Evolutionary conservation across 2,113 vertebrate species (phyloP).

Genomic region (Lampris megalopsis): DNA sequence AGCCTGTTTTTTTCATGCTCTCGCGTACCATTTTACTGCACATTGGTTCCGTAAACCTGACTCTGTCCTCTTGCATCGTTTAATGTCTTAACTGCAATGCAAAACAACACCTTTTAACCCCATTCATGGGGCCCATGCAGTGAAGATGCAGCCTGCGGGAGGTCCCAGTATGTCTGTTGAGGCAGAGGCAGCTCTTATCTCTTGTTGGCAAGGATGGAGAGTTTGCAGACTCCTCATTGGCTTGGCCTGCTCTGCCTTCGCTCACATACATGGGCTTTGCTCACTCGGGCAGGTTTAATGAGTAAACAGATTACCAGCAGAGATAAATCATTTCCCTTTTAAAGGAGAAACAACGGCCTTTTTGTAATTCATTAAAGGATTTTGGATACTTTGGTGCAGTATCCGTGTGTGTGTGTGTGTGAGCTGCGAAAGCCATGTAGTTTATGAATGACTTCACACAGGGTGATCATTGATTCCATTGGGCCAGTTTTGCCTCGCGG

Average conservation of each 20-base stretch:
- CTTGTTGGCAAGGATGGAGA: no score
- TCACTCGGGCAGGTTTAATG: conserved; percentile 12
- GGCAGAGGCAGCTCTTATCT: no score
- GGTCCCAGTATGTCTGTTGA: not conserved
- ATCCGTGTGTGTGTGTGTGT: not conserved
- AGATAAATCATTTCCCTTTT: conserved; percentile 1
- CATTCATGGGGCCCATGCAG: not conserved
- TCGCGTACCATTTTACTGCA: conserved; percentile 22
- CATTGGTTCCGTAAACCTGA: conserved; percentile 4
- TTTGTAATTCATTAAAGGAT: not conserved
- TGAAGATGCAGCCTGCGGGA: not conserved
- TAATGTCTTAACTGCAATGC: conserved; percentile 9
- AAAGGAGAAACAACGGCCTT: not conserved
- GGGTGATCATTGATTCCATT: not conserved
- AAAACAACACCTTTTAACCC: conserved; percentile 19
- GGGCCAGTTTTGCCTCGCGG: not conserved
- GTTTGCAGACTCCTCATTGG: not conserved
- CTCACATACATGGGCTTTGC: conserved; percentile 4
- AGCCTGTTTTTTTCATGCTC: not conserved
- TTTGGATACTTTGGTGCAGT: not conserved
- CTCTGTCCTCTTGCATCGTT: conserved; percentile 14
- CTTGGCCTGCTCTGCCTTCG: not conserved
- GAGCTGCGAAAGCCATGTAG: no score
- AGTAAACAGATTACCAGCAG: conserved; percentile 11
- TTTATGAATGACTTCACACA: not conserved